Percentiles rank a stretch among this genome's conserved stretches.
Conservation (phyloP, 2,888 invertebrate species). For the Pecten maximus region DNA sequence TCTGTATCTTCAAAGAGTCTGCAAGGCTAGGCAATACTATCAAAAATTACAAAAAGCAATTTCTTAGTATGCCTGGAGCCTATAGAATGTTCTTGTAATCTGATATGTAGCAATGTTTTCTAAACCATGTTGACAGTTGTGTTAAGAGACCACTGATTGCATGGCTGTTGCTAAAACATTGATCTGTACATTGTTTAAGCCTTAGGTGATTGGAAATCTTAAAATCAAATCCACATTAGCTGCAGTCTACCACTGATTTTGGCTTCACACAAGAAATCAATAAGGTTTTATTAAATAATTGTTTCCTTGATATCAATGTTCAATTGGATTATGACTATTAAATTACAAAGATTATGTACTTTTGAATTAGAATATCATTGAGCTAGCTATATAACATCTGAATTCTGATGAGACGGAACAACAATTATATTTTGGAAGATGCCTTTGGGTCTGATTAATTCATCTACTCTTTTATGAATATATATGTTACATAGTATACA, state of each 20-base stretch:
- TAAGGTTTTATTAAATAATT: not conserved
- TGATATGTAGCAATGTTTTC: not conserved
- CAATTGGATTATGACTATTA: not conserved
- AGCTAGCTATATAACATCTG: too few relatives aligned
- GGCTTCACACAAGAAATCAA: constrained; percentile 20
- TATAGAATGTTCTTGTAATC: not conserved
- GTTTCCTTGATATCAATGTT: constrained; percentile 3
- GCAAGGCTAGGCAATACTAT: not conserved
- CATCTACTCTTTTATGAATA: too few relatives aligned
- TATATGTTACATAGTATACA: too few relatives aligned
- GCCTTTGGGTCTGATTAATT: too few relatives aligned
- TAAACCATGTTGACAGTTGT: not conserved
- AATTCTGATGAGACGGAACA: too few relatives aligned
- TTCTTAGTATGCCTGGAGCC: not conserved
- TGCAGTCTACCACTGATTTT: not conserved
- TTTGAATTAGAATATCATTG: not conserved
- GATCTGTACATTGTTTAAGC: not conserved
- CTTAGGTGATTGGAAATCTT: constrained; percentile 1
- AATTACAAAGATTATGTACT: not conserved
- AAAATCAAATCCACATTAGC: constrained; percentile 29
- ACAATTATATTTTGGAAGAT: too few relatives aligned
- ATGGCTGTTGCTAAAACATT: not conserved
- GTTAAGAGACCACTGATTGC: not conserved
- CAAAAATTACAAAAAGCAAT: not conserved
- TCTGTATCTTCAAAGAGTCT: not conserved